Evolutionary conservation across 1,140 invertebrate genomes (phyloP), one percentile per base, ranked within the genome.

Genomic region (Glomeris maerens): DNA sequence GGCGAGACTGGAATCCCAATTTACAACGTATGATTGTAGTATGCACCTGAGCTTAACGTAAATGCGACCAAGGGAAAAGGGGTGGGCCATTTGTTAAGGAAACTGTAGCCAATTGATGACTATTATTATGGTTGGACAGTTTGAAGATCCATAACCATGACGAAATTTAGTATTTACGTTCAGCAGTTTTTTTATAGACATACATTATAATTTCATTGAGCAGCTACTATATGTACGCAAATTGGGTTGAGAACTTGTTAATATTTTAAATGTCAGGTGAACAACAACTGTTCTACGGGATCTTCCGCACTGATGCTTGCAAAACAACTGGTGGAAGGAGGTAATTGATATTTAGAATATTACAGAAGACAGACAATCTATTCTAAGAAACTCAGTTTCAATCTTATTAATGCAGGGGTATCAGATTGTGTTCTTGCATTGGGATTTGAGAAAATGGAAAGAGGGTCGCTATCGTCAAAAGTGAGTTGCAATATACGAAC

Each of bases 401-500:
- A 42, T 42, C 4, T 42, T 42, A 5, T 52, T 10, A 45, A 14
- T 41, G 42, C 53, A 66, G 69, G 88, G 10, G 72, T 78, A 55
- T 75, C 78, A 17, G 80, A 96, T 62, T 92, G 94, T 65, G 81
- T 85, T 1, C 66, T 98, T 31, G 94, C 92, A 20, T 63, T 97
- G 40, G 95, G 95, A 2, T 98, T 98, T 67, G 95, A 98, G 62
- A 98, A 97, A 69, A 98, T 98, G 95, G 81, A 93, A 58, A 74
- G 77, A 41, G 95, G 94, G 0, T 92, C 93, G 14, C 70, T 98
- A 1, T 73, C 75, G 17, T 73, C 77, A 0, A 82, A 81, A 70
- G 79, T 80, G 61, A 49, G 45, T 52, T 48, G 51, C 17, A 36
- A 36, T 10, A 36, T 36, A 13, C 31, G 31, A 13, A 17, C 31